A percentile compares a stretch with the other conserved stretches of the same genome.
These are phyloP conservation scores for Pollenia amentaria DNA, from an alignment of 2,888 invertebrate species.

Conservation along the genomic window DNA sequence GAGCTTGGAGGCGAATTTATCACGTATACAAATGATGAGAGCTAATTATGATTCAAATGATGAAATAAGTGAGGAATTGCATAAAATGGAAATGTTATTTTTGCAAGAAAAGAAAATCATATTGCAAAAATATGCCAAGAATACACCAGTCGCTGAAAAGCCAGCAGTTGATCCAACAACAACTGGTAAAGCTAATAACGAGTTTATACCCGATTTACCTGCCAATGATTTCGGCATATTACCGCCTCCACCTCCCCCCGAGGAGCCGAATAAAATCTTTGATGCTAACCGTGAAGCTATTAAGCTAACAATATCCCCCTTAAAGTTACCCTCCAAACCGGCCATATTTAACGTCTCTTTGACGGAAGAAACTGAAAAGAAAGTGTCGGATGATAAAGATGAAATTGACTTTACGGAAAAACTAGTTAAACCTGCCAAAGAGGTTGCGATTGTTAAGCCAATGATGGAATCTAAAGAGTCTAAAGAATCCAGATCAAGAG, in stretches of 20 bases:
- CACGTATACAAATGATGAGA: constrained; percentile 83
- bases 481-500: constrained; percentile 75
- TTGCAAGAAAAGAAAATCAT: constrained; percentile 82
- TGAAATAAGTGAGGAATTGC: constrained; percentile 82
- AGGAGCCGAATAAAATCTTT: constrained; percentile 80
- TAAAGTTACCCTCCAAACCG: constrained; percentile 80
- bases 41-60: constrained; percentile 83
- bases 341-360: constrained; percentile 77
- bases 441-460: constrained; percentile 83
- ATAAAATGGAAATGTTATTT: constrained; percentile 82
- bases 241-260: constrained; percentile 65
- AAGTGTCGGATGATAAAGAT: constrained; percentile 67
- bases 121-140: constrained; percentile 81
- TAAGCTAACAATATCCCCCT: constrained; percentile 82
- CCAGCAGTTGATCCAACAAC: constrained; percentile 23
- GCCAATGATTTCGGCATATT: constrained; percentile 46
- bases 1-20: constrained; percentile 81
- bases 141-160: constrained; percentile 62
- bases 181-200: neutral
- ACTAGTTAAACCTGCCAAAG: constrained; percentile 79
- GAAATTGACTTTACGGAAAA: constrained; percentile 79
- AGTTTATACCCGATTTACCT: constrained; percentile 40
- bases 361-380: constrained; percentile 74
- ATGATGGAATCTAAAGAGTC: constrained; percentile 80
- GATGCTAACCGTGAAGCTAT: constrained; percentile 83